These are phyloP conservation scores for Opisthocomus hoazin DNA, from an alignment of 2,113 vertebrate species.

Conservation along the genomic window DNA sequence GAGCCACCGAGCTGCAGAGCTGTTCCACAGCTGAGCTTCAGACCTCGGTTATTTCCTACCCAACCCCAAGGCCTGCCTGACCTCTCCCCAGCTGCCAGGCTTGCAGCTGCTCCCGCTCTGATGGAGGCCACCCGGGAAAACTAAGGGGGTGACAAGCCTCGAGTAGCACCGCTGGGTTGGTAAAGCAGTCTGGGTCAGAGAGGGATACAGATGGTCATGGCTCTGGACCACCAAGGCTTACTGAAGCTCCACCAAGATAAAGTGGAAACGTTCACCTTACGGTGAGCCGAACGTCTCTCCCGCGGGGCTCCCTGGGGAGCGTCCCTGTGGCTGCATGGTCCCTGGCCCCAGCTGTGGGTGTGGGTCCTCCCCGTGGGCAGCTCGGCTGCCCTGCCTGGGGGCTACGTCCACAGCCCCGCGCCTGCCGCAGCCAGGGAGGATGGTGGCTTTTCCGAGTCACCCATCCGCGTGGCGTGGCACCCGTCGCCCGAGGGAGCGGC, in stretches of 20 bases:
- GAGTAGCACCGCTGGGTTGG: not conserved
- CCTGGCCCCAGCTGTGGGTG: too few relatives aligned
- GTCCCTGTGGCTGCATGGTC: too few relatives aligned
- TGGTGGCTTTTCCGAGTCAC: not conserved
- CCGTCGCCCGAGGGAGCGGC: not conserved
- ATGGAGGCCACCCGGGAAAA: not conserved
- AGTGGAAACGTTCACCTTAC: not conserved
- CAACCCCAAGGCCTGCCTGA: not conserved
- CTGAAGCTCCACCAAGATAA: not conserved
- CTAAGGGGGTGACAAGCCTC: not conserved
- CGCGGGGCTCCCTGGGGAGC: not conserved
- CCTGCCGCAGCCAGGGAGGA: not conserved
- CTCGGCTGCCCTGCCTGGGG: accelerated
- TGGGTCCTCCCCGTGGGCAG: not conserved
- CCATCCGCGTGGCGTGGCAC: accelerated
- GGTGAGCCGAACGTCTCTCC: not conserved
- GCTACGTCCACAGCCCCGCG: accelerated
- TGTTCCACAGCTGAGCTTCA: not conserved
- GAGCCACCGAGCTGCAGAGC: not conserved
- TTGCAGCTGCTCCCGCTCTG: not conserved
- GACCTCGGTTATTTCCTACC: not conserved
- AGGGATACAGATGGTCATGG: not conserved
- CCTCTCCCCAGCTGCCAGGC: not conserved
- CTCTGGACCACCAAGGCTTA: not conserved
- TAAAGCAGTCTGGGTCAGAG: not conserved